Evolutionary conservation across 2,113 vertebrate genomes (phyloP), one percentile per base, ranked within the genome.

Genomic region (Copsychus sechellarum): DNA sequence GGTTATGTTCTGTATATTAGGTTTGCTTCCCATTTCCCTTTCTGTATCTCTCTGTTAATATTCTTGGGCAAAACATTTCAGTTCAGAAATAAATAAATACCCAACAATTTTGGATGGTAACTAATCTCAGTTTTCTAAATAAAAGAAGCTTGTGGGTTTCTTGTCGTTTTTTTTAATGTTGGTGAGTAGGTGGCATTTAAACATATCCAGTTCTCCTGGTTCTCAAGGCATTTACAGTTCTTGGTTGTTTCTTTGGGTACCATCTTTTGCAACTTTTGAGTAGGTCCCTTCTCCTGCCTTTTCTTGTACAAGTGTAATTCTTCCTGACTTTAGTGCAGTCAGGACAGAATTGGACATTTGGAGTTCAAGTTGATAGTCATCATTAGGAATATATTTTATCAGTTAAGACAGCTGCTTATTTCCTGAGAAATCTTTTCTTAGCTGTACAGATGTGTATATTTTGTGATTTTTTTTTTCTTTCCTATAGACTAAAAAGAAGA

Each of bases 81-180:
- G 14, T 87, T 79, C 42, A 61, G 43, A 81, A 53, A 67, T 61
- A 77, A 79, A 80, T 74, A 38, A 56, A 45, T 45, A 2, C 20
- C 8, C 26, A 28, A 53, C 21, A 15, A 7, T 70, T 88, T 72
- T 88, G 86, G 57, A 79, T 56, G 11, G 40, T 86, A 48, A 28
- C 70, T 94, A 82, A 90, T 86, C 40, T 90, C 88, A 86, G 76
- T 88, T 86, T 93, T 82, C 88, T 72, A 90, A 90, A 88, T 90
- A 82, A 85, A 77, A 90, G 42, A 79, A 71, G 38, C 42, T 81
- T 84, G 89, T 95, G 69, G 82, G 89, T 81, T 88, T 57, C 67
- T 80, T 64, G 53, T 76, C 67, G 29, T 80, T 95, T 91, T 40
- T 93, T 94, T 24, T 60, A 80, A 42, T 69, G 24, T 38, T 91